Conservation (phyloP, 53 echinoderm and acorn worm genomes). For the Echinarachnius parma region DNA sequence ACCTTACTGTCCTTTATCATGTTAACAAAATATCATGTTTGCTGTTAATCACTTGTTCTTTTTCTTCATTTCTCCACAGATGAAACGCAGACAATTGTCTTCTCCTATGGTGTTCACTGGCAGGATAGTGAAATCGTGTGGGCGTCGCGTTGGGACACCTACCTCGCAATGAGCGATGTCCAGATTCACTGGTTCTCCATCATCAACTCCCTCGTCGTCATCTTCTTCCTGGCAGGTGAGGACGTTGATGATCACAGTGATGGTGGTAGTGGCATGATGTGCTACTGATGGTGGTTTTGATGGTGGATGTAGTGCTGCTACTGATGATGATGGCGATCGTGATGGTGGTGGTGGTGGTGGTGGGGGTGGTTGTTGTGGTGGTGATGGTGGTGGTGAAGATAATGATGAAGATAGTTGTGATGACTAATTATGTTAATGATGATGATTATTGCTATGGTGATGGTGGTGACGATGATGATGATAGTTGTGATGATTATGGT, state of each 20-base stretch:
- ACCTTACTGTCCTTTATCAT: no score
- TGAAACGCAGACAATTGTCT: conserved; percentile 11
- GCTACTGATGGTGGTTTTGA: neutral
- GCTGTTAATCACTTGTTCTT: no score
- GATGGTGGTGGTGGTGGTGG: neutral
- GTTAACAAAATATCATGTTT: no score
- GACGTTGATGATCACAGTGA: neutral
- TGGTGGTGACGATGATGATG: neutral
- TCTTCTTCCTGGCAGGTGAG: conserved; percentile 94
- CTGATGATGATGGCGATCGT: neutral
- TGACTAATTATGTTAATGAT: neutral
- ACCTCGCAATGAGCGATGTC: conserved; percentile 92
- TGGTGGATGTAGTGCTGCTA: neutral
- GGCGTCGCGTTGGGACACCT: conserved; percentile 94
- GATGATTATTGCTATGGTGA: neutral
- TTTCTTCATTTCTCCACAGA: no score
- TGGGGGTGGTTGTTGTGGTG: neutral
- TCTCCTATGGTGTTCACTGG: conserved; percentile 57
- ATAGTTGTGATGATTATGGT: neutral
- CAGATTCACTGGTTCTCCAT: conserved; percentile 99
- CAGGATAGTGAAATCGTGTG: conserved; percentile 67
- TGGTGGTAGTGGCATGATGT: neutral
- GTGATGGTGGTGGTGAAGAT: neutral
- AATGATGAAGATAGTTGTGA: neutral
- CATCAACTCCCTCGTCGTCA: conserved; percentile 95